Evolutionary conservation across 1,140 invertebrate genomes (phyloP).

Genomic region (Bombus cullumanus): DNA sequence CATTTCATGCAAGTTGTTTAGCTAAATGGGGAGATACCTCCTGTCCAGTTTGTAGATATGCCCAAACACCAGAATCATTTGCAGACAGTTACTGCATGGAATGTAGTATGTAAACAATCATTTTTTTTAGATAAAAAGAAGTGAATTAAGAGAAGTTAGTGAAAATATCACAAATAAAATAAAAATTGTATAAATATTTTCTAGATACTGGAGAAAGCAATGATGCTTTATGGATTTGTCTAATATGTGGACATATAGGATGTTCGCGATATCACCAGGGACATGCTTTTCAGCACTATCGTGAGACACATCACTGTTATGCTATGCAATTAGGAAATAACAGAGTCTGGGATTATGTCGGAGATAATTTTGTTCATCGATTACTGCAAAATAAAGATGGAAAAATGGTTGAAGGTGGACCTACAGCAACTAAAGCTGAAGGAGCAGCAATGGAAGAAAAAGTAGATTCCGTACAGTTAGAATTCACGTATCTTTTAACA

Average conservation of each 20-base stretch:
- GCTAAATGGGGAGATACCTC: conserved; percentile 98
- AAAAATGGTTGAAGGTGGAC: conserved; percentile 91
- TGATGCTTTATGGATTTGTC: conserved; percentile 98
- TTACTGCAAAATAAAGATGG: conserved; percentile 99
- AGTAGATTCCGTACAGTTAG: conserved; percentile 95
- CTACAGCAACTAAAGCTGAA: conserved; percentile 80
- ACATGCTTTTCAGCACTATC: conserved; percentile 93
- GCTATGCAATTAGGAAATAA: conserved; percentile 97
- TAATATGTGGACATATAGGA: conserved; percentile 99
- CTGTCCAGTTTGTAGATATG: conserved; percentile 90
- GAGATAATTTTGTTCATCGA: conserved; percentile 98
- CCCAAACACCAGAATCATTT: conserved; percentile 95
- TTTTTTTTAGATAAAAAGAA: background rate
- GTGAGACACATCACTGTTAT: conserved; percentile 97
- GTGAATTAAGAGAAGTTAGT: background rate
- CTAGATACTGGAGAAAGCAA: conserved; percentile 82
- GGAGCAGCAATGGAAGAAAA: conserved; percentile 90
- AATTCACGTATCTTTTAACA: conserved; percentile 98
- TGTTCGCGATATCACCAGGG: conserved; percentile 90
- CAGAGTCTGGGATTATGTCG: conserved; percentile 98
- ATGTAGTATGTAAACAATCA: conserved; percentile 84
- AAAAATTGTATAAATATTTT: background rate
- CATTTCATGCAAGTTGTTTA: conserved; percentile 97
- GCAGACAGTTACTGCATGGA: conserved; percentile 93
- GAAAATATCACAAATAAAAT: conserved; percentile 32